Evolutionary conservation across 2,888 invertebrate genomes (phyloP).

Genomic region (Noctuana brunneofusca): DNA sequence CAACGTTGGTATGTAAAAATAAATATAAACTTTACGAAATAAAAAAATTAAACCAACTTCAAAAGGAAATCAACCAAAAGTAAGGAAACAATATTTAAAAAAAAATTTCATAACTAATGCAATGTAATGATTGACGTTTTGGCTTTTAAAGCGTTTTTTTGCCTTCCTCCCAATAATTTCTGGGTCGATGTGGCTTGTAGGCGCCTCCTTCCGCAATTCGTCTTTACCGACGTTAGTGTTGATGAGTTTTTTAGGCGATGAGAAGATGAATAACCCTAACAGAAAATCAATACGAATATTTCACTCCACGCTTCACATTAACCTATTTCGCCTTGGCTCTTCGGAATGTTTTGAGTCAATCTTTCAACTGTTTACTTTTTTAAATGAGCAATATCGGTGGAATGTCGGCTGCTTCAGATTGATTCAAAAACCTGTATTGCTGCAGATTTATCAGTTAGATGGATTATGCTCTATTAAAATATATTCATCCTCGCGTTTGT

Average conservation of each 20-base stretch:
- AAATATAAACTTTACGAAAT: no score
- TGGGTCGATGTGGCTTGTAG: background rate
- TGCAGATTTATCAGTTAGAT: no score
- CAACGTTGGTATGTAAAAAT: background rate
- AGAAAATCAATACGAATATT: conserved; percentile 10
- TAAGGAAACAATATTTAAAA: no score
- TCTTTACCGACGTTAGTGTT: conserved; percentile 5
- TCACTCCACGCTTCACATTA: conserved; percentile 5
- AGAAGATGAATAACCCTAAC: conserved; percentile 7
- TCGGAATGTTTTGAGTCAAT: background rate
- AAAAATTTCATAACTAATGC: background rate
- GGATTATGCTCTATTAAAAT: no score
- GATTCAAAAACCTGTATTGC: no score
- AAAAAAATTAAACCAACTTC: no score
- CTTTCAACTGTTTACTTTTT: conserved; percentile 1
- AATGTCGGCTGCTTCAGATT: background rate
- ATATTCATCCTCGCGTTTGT: no score
- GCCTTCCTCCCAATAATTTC: background rate
- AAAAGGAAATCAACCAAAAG: no score
- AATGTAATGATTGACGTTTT: conserved; percentile 4
- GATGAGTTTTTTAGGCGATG: conserved; percentile 22
- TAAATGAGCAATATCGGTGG: background rate
- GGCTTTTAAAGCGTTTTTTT: background rate
- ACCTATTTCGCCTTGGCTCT: conserved; percentile 5
- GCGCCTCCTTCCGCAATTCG: background rate